phyloP scores from a whole-genome alignment of 2,888 invertebrate genomes.

The Sisyra terminalis region DNA sequence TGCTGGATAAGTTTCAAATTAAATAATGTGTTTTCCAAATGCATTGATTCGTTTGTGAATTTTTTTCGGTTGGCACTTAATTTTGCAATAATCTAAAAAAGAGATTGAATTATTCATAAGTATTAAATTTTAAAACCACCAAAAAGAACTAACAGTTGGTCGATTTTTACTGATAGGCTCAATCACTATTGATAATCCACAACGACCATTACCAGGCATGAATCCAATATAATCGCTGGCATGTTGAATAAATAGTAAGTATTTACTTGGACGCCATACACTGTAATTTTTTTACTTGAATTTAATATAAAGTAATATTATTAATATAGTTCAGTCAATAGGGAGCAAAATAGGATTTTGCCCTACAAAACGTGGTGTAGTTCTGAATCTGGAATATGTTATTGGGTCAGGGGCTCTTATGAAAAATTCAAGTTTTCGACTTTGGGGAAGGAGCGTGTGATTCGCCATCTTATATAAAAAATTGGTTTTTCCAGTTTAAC shows the following conservation, averaged over 20 bases:
- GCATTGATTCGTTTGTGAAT: not conserved
- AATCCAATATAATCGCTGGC: conserved; percentile 9
- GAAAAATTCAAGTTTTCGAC: too few relatives aligned
- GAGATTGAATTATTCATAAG: not conserved
- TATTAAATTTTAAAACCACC: not conserved
- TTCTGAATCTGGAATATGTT: too few relatives aligned
- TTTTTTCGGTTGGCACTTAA: not conserved
- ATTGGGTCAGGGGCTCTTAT: too few relatives aligned
- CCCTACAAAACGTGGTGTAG: too few relatives aligned
- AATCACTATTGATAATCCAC: conserved; percentile 7
- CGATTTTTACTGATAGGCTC: not conserved
- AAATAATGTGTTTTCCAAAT: too few relatives aligned
- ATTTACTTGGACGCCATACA: not conserved
- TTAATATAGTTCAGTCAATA: too few relatives aligned
- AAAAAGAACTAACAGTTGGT: conserved; percentile 1
- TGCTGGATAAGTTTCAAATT: too few relatives aligned
- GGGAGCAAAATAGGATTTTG: too few relatives aligned
- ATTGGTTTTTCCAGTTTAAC: too few relatives aligned
- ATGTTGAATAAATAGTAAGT: conserved; percentile 4
- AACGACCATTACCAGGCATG: conserved; percentile 10
- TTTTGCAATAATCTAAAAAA: conserved; percentile 1
- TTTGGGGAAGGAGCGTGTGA: too few relatives aligned
- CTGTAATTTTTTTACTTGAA: not conserved
- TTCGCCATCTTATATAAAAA: too few relatives aligned
- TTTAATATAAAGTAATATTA: not conserved